Conservation (phyloP, 2,797 vertebrate species). For the Paramormyrops hopkinsi region DNA sequence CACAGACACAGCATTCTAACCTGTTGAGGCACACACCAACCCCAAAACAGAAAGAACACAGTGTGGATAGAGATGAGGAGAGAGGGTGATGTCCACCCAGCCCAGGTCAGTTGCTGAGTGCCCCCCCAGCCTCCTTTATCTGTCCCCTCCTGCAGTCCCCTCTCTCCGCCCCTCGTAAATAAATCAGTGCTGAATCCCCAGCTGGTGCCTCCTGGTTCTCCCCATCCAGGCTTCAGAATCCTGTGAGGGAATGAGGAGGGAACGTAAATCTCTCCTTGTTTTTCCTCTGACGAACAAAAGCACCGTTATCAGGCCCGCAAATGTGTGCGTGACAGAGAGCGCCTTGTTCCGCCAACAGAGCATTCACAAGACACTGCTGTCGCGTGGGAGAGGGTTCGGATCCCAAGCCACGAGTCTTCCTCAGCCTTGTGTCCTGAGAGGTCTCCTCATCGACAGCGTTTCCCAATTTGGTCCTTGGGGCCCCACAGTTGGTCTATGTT, state of each 20-base stretch:
- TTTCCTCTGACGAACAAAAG: not conserved
- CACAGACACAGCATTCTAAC: not conserved
- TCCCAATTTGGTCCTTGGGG: not conserved
- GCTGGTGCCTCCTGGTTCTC: not conserved
- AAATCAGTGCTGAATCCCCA: not conserved
- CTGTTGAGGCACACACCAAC: not conserved
- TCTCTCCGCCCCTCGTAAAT: not conserved
- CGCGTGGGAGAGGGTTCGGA: not conserved
- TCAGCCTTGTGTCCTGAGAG: not conserved
- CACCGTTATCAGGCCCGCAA: not conserved
- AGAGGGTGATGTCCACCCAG: not conserved
- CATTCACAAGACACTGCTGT: not conserved
- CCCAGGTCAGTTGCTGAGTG: not conserved
- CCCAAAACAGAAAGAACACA: not conserved
- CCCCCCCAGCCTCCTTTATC: not conserved
- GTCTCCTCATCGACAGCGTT: not conserved
- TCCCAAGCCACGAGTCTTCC: not conserved
- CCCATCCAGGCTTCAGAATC: not conserved
- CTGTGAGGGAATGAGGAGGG: not conserved
- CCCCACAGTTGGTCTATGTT: not conserved
- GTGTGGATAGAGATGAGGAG: not conserved
- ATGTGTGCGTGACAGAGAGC: not conserved
- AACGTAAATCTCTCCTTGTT: not conserved
- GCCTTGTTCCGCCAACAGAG: not conserved
- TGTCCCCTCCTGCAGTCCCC: not conserved